These are phyloP conservation scores for Protophormia terraenovae DNA, from an alignment of 2,888 invertebrate species.

Conservation along the genomic window DNA sequence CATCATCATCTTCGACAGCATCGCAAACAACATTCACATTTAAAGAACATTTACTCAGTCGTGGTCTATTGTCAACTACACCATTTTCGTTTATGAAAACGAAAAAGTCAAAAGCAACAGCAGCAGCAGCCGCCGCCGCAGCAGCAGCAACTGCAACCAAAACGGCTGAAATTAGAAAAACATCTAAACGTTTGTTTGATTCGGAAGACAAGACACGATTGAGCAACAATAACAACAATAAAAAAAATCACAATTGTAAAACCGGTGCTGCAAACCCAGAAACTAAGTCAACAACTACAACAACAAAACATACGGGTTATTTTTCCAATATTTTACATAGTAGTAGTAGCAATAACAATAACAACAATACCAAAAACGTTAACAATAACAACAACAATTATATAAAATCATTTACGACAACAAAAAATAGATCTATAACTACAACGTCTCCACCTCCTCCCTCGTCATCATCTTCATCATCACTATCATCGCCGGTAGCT, in stretches of 20 bases:
- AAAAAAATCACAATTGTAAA: constrained; percentile 63
- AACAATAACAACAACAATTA: constrained; percentile 50
- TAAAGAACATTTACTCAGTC: constrained; percentile 60
- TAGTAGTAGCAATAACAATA: constrained; percentile 30
- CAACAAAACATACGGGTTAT: constrained; percentile 58
- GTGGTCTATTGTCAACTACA: constrained; percentile 59
- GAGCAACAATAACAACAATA: constrained; percentile 70
- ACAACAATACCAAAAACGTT: constrained; percentile 31
- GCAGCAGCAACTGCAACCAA: constrained; percentile 32
- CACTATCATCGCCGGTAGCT: not conserved
- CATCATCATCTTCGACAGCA: constrained; percentile 27
- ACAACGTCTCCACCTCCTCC: constrained; percentile 53
- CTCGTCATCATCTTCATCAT: constrained; percentile 38
- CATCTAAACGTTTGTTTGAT: constrained; percentile 53
- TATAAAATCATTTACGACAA: constrained; percentile 63
- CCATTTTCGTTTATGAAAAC: constrained; percentile 74
- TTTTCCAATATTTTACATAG: constrained; percentile 60
- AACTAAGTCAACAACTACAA: constrained; percentile 62
- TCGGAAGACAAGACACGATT: constrained; percentile 67
- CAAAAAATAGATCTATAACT: constrained; percentile 45
- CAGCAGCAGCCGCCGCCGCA: constrained; percentile 26
- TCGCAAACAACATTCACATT: constrained; percentile 53
- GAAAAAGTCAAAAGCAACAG: constrained; percentile 73
- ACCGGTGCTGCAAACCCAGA: constrained; percentile 41
- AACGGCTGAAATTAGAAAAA: constrained; percentile 57